Base-by-base conservation (phyloP, 1,140 invertebrate genomes). In the Drosophila ogumai region DNA sequence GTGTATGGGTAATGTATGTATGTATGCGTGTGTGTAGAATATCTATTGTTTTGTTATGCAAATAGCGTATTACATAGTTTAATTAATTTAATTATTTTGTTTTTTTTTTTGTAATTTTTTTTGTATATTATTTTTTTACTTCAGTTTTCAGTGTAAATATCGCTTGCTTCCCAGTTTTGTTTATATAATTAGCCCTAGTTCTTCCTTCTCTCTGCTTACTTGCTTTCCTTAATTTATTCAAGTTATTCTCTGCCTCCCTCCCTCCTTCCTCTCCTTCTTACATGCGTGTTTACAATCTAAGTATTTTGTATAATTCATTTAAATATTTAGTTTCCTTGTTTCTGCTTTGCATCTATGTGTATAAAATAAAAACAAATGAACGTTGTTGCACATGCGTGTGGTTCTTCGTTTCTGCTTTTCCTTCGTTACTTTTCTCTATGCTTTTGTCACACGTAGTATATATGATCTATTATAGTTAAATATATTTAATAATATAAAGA, bases 281-380 rank as follows among this genome's bases (percentile, higher is more conserved):
- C 63, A 60, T 58, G 43, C 25, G 7, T 34, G 3, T 28, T 36
- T 72, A 72, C 13, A 28, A 50, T 58, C 68, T 72, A 72, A 71
- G 43, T 69, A 58, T 65, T 76, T 90, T 88, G 87, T 87, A 91
- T 82, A 88, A 87, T 90, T 91, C 65, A 80, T 91, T 82, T 88
- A 91, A 77, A 78, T 90, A 82, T 90, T 90, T 66, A 79, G 60
- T 90, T 75, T 80, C 38, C 65, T 75, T 81, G 69, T 72, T 86
- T 82, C 72, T 44, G 65, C 40, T 79, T 79, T 79, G 67, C 65
- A 74, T 55, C 36, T 86, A 15, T 65, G 28, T 59, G 40, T 55
- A 75, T 59, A 74, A 75, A 72, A 66, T 40, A 58, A 63, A 75
- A 73, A 64, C 50, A 66, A 50, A 75, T 71, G 76, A 68, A 71